Percentiles rank a stretch among this genome's conserved stretches.
Evolutionary conservation across 2,113 vertebrate genomes (phyloP).

Genomic region (Chionodraco myersi): DNA sequence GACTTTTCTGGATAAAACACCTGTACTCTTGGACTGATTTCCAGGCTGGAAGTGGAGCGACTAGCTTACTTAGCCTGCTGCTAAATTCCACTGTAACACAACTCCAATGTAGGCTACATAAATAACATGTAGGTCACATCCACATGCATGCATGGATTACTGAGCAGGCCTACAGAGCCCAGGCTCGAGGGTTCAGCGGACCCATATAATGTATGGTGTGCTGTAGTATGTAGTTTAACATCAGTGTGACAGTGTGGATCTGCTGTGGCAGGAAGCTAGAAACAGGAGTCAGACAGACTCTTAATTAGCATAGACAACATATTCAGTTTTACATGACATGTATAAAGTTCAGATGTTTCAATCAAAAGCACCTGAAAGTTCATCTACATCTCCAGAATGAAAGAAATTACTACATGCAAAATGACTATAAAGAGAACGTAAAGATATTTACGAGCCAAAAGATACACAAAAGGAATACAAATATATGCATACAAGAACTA

Average conservation of each 20-base stretch:
- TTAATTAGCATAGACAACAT: background rate
- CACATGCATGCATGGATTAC: constrained; percentile 28
- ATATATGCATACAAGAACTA: too few species aligned
- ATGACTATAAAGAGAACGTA: background rate
- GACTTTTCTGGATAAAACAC: constrained; percentile 1
- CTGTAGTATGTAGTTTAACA: background rate
- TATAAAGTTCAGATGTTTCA: background rate
- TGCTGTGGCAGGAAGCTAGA: background rate
- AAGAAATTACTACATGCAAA: background rate
- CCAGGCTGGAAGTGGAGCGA: constrained; percentile 35
- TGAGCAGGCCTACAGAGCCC: constrained; percentile 6
- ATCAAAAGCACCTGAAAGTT: background rate
- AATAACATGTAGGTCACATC: constrained; percentile 63
- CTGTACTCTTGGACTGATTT: background rate
- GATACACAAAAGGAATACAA: background rate
- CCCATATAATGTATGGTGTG: background rate
- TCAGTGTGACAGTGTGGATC: background rate
- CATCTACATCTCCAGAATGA: background rate
- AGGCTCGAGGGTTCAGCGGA: background rate
- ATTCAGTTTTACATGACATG: background rate
- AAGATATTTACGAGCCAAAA: background rate
- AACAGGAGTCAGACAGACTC: background rate
- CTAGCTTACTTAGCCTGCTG: constrained; percentile 42
- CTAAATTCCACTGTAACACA: constrained; percentile 33
- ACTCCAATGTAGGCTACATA: constrained; percentile 46